phyloP scores from a whole-genome alignment of 2,113 vertebrate species.

The Tragulus kanchil region DNA sequence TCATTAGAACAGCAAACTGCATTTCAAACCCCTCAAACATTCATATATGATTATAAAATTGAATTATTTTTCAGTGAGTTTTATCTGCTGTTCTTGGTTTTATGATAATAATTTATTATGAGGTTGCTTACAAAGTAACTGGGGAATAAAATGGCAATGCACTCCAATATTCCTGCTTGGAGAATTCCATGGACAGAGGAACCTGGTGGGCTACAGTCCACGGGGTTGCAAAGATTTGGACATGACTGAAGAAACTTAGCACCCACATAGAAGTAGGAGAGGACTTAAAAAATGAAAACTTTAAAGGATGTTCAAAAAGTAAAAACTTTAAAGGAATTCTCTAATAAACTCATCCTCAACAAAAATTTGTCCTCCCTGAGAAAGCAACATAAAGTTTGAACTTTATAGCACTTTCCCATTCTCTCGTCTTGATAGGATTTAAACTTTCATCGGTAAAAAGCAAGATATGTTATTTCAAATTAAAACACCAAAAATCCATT shows the following conservation, averaged over 20 bases:
- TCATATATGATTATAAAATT: not conserved
- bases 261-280: not conserved
- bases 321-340: conserved; percentile 43
- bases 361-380: not conserved
- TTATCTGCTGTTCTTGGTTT: conserved; percentile 7
- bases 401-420: conserved; percentile 31
- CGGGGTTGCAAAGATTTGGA: no score
- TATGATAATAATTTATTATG: conserved; percentile 35
- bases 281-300: not conserved
- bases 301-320: conserved; percentile 13
- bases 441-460: conserved; percentile 59
- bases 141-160: no score
- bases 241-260: no score
- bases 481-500: conserved; percentile 39
- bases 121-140: not conserved
- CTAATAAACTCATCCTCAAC: conserved; percentile 16
- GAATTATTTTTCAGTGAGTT: not conserved
- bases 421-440: conserved; percentile 57
- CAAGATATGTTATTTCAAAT: conserved; percentile 51
- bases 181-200: no score
- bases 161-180: no score
- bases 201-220: no score
- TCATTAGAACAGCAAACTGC: not conserved
- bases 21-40: not conserved
- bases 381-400: conserved; percentile 59